Evolutionary conservation across 1,140 invertebrate genomes (phyloP), one percentile per base, ranked within the genome.

Genomic region (Brachionus angularis): DNA sequence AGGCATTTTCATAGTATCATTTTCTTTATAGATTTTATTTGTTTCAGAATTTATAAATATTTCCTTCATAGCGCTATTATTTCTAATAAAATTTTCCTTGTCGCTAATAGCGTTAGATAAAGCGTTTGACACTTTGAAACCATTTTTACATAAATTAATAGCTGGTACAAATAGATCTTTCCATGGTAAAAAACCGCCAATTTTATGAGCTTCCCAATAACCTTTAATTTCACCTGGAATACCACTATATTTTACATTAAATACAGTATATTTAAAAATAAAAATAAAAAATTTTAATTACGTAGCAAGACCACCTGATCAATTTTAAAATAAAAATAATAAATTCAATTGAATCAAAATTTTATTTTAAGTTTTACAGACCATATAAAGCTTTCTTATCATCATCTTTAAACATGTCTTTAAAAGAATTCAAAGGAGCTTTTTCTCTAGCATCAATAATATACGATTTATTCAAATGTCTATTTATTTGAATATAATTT

Each of bases 171-270:
- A 85, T 1, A 97, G 79, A 1, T 87, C 85, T n/a, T 82, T 79
- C 93, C 93, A 98, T 0, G 87, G 85, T 1, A 96, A 80, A 47
- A 73, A 75, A 10, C 79, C 81, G 80, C 89, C 95, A 61, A 84
- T 84, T 75, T 88, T 80, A 78, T 93, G 88, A 0, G 89, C 89
- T 73, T 86, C 85, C 86, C 88, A 88, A 75, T 92, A 90, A 2
- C 93, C 94, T 72, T 86, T 86, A 0, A 96, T 76, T 80, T 96
- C 93, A 1, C 93, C 93, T 0, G 94, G 94, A 14, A 95, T 88
- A 0, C 86, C 91, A 25, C 93, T 86, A 1, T 91, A 47, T 21
- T 27, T 27, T 25, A 33, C 8, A 33, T 42, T 18, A 36, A 25
- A 36, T 42, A 0, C 34, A 12, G 2, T 7, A 7, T 25, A 21